Base-by-base conservation (phyloP, 2,888 invertebrate species). In the Amblyjoppa fuscipennis region DNA sequence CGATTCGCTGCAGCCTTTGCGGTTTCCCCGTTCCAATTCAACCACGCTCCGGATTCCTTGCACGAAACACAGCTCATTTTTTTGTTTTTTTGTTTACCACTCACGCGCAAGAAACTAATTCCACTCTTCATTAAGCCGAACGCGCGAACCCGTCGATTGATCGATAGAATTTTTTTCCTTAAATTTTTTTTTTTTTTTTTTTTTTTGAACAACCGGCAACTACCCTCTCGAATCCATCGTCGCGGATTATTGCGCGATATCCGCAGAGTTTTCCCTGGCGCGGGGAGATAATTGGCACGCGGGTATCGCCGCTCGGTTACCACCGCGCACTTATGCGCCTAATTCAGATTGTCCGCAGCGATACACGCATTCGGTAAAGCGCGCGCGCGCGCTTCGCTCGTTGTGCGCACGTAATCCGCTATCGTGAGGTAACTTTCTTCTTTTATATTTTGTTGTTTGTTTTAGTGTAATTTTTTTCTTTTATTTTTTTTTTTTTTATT, bases 101-200 rank as follows among this genome's bases (percentile, higher is more conserved):
- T 61, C 28, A 16, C 20, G 16, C 31, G 34, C 75, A 51, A 66
- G 64, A 64, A 75, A 75, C 20, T 84, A 81, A 84, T 84, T 84
- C 69, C 64, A 49, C 75, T 75, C 69, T 85, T 81, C 74, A 85
- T 85, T 85, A 85, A 85, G 38, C 53, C 53, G 41, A 41, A 56
- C 28, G 53, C 45, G 51, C 41, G 77, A 59, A 34, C 66, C 34
- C 20, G 45, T 31, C 31, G 81, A 84, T 84, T 81, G 81, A 78
- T 81, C 84, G 74, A 77, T 84, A 59, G 34, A 20, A 49, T 49
- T 11, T 49, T 31, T 31, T 20, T 25, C 0, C 31, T 31, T 4
- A 3, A 31, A 3, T 31, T 2, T 45, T 20, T 25, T 49, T 25
- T 69, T 25, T 34, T 73, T 34, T 28, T 41, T 74, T 64, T 75